A percentile compares a stretch with the other conserved stretches of the same genome.
Conservation (phyloP, 2,888 invertebrate species). For the Mimas tiliae region DNA sequence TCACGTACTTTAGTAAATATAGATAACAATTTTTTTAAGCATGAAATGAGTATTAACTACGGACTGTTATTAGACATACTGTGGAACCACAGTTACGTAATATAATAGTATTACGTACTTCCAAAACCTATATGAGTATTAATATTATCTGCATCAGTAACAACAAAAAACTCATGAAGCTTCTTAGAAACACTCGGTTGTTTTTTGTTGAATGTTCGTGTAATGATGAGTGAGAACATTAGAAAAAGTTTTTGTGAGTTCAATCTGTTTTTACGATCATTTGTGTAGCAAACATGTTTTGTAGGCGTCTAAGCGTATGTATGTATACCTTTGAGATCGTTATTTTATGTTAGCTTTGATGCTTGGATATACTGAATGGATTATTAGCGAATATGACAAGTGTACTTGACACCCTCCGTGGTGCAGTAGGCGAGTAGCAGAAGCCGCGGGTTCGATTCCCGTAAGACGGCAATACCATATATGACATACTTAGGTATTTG, state of each 20-base stretch:
- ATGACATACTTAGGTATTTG: too few species aligned
- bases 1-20: too few species aligned
- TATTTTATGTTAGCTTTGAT: too few species aligned
- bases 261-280: conserved; percentile 12
- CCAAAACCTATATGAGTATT: neutral
- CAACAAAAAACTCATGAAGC: neutral
- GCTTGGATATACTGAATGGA: too few species aligned
- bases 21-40: too few species aligned
- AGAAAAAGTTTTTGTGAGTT: conserved; percentile 9
- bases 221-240: conserved; percentile 16
- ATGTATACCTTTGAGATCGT: neutral
- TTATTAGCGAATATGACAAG: too few species aligned
- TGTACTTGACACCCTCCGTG: too few species aligned
- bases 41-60: too few species aligned
- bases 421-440: too few species aligned
- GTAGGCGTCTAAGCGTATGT: neutral
- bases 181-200: conserved; percentile 4
- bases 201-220: conserved; percentile 11
- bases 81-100: neutral
- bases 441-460: too few species aligned
- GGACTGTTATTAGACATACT: neutral
- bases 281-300: conserved; percentile 13
- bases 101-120: neutral
- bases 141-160: conserved; percentile 4
- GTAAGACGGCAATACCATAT: too few species aligned